These are phyloP conservation scores for Euplexia lucipara DNA, from an alignment of 2,888 invertebrate species.

Conservation along the genomic window DNA sequence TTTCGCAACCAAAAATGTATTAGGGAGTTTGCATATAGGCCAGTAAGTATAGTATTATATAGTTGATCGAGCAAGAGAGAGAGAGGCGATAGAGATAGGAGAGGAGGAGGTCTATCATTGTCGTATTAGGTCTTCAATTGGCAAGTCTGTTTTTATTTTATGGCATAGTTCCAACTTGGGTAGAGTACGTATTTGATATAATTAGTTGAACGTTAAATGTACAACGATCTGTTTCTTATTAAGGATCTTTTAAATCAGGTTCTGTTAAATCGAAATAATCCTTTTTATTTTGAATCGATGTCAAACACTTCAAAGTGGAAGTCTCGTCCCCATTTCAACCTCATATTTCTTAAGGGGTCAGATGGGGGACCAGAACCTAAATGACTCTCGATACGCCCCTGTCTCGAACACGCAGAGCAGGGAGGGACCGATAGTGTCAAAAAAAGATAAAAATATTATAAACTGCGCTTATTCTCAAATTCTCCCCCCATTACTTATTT, in stretches of 20 bases:
- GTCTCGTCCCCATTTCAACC: conserved; percentile 65
- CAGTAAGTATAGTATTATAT: not conserved
- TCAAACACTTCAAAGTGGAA: conserved; percentile 60
- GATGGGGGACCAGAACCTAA: conserved; percentile 79
- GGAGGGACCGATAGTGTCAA: conserved; percentile 90
- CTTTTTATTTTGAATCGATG: conserved; percentile 61
- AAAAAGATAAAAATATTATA: conserved; percentile 91
- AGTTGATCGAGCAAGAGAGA: not conserved
- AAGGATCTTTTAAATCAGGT: not conserved
- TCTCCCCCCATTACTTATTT: conserved; percentile 69
- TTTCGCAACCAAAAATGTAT: conserved; percentile 42
- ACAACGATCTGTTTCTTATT: conserved; percentile 1
- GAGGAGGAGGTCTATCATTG: conserved; percentile 27
- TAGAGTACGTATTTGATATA: no score
- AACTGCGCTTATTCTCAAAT: conserved; percentile 81
- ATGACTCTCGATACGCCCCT: conserved; percentile 88
- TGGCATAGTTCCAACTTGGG: conserved; percentile 37
- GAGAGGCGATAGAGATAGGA: no score
- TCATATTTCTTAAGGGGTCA: conserved; percentile 85
- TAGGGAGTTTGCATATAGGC: conserved; percentile 11
- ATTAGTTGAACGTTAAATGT: conserved; percentile 18
- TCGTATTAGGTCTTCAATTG: conserved; percentile 28
- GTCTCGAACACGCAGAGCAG: conserved; percentile 82
- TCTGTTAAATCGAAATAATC: conserved; percentile 13
- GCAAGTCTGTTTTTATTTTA: conserved; percentile 31